Evolutionary conservation across 2,888 invertebrate genomes (phyloP).

Genomic region (Acrobasis suavella): DNA sequence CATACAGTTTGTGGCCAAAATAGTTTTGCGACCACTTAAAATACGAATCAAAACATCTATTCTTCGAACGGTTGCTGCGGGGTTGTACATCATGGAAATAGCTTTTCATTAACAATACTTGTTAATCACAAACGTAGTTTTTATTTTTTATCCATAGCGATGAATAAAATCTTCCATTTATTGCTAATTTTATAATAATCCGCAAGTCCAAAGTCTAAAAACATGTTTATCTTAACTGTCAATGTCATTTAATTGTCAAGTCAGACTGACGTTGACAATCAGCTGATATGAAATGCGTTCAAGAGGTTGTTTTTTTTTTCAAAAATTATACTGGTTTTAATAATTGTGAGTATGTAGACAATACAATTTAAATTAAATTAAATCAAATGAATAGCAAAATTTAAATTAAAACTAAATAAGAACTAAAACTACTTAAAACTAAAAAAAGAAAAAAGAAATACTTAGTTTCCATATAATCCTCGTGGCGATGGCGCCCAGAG

Average conservation of each 20-base stretch:
- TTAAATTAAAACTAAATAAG: too few species aligned
- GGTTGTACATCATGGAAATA: constrained; percentile 60
- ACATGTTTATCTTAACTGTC: constrained; percentile 22
- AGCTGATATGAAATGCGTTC: neutral
- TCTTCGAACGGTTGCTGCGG: constrained; percentile 66
- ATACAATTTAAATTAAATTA: too few species aligned
- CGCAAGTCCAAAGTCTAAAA: constrained; percentile 69
- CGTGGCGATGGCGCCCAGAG: too few species aligned
- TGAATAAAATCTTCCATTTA: constrained; percentile 29
- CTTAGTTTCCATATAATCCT: too few species aligned
- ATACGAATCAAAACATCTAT: constrained; percentile 79
- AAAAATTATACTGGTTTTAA: too few species aligned
- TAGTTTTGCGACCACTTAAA: constrained; percentile 64
- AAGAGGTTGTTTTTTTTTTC: neutral
- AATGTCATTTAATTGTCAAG: constrained; percentile 34
- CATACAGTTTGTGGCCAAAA: constrained; percentile 63
- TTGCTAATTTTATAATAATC: constrained; percentile 47
- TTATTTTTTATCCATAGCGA: constrained; percentile 29
- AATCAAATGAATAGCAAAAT: too few species aligned
- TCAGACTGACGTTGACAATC: constrained; percentile 31
- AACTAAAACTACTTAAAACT: too few species aligned
- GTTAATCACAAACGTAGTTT: constrained; percentile 29
- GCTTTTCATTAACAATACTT: constrained; percentile 29
- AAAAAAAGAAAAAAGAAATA: too few species aligned
- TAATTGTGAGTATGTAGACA: too few species aligned